These are phyloP conservation scores for Antechinus stuartii DNA, from an alignment of 2,113 vertebrate species.

Conservation along the genomic window DNA sequence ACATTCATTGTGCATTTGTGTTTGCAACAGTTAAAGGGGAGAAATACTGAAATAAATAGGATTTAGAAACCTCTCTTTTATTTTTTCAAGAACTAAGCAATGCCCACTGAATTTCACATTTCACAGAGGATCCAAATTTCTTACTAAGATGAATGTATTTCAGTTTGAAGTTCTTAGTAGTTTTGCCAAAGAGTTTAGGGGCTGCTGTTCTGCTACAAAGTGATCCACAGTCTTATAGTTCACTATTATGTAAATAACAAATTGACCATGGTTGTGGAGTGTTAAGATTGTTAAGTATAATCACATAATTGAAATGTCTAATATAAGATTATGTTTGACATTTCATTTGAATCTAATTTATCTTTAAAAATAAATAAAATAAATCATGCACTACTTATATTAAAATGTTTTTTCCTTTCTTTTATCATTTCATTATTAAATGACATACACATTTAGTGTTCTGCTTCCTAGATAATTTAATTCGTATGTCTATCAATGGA, in stretches of 20 bases:
- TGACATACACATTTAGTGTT: neutral
- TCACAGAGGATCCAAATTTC: conserved; percentile 65
- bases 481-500: conserved; percentile 5
- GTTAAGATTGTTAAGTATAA: conserved; percentile 80
- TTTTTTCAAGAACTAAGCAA: conserved; percentile 79
- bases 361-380: conserved; percentile 74
- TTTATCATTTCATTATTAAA: neutral
- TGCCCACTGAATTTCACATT: conserved; percentile 75
- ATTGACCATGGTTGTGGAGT: conserved; percentile 79
- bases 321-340: conserved; percentile 82
- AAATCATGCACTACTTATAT: conserved; percentile 63
- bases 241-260: conserved; percentile 83
- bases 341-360: conserved; percentile 82
- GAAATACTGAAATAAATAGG: conserved; percentile 77
- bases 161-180: conserved; percentile 82
- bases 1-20: conserved; percentile 81
- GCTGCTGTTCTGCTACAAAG: conserved; percentile 78
- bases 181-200: conserved; percentile 81
- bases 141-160: conserved; percentile 80
- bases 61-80: conserved; percentile 59
- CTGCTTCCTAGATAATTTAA: neutral
- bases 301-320: conserved; percentile 80
- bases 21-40: conserved; percentile 75
- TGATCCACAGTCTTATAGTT: conserved; percentile 83
- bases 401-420: conserved; percentile 51